Evolutionary conservation across 2,888 invertebrate genomes (phyloP).

Genomic region (Ellobium chinense): DNA sequence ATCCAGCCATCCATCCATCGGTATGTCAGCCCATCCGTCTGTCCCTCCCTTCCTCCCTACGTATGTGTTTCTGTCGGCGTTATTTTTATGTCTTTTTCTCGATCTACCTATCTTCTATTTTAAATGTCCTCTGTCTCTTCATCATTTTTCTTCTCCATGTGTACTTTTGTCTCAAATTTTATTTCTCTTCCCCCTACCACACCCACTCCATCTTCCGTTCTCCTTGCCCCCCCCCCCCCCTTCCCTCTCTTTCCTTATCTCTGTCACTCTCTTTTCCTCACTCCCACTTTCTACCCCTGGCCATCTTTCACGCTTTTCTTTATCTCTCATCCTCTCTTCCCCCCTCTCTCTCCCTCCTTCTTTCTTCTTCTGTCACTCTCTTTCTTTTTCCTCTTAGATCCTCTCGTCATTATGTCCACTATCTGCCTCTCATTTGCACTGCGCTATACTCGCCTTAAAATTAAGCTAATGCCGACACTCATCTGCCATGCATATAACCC

Average conservation of each 20-base stretch:
- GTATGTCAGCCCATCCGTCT: neutral
- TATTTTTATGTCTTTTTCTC: neutral
- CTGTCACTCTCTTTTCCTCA: neutral
- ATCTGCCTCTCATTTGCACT: no score
- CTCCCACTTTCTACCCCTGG: conserved; percentile 15
- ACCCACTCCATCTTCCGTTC: neutral
- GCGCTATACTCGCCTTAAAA: no score
- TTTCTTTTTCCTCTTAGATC: neutral
- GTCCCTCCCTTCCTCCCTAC: neutral
- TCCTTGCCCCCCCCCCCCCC: neutral
- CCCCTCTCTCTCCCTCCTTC: conserved; percentile 13
- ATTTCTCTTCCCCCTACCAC: neutral
- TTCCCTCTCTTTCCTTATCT: neutral
- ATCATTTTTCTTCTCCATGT: neutral
- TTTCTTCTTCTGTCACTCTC: neutral
- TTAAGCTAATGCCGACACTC: no score
- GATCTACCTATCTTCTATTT: neutral
- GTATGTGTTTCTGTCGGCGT: neutral
- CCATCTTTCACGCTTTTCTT: neutral
- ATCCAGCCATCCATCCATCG: neutral
- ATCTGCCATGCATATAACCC: no score
- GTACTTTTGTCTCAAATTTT: neutral
- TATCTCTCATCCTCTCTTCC: conserved; percentile 14
- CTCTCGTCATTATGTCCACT: neutral
- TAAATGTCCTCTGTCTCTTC: neutral